Conservation (phyloP, 2,888 invertebrate species). For the Tolmerus cingulatus region DNA sequence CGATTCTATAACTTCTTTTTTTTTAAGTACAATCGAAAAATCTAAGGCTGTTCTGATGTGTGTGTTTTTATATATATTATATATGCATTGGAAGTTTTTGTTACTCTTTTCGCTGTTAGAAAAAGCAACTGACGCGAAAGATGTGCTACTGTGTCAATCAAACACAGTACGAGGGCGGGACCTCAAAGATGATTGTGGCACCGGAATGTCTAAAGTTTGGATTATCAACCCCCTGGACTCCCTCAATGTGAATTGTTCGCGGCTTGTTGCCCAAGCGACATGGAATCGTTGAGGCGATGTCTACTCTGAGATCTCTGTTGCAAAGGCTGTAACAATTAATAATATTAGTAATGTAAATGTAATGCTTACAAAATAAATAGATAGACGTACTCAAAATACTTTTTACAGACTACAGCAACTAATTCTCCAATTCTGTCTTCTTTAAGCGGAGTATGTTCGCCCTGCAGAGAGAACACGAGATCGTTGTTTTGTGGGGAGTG, state of each 20-base stretch:
- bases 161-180: conserved; percentile 61
- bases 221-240: conserved; percentile 57
- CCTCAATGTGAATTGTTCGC: conserved; percentile 60
- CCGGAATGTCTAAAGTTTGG: conserved; percentile 60
- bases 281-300: conserved; percentile 76
- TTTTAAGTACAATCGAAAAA: conserved; percentile 35
- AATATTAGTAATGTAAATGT: conserved; percentile 26
- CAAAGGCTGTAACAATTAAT: conserved; percentile 68
- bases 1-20: not conserved
- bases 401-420: conserved; percentile 80
- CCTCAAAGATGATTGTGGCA: conserved; percentile 61
- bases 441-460: conserved; percentile 58
- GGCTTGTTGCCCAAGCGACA: conserved; percentile 87
- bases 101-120: not conserved
- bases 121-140: conserved; percentile 18
- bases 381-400: conserved; percentile 76
- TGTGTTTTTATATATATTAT: not conserved
- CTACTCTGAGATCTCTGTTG: conserved; percentile 75
- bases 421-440: conserved; percentile 89
- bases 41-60: not conserved
- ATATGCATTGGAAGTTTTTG: not conserved
- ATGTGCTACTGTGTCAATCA: conserved; percentile 48
- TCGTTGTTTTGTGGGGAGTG: conserved; percentile 90
- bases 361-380: not conserved
- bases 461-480: conserved; percentile 80